Percentiles rank a stretch among this genome's conserved stretches.
Evolutionary conservation across 2,797 vertebrate genomes (phyloP).

Genomic region (Synaphobranchus kaupii): DNA sequence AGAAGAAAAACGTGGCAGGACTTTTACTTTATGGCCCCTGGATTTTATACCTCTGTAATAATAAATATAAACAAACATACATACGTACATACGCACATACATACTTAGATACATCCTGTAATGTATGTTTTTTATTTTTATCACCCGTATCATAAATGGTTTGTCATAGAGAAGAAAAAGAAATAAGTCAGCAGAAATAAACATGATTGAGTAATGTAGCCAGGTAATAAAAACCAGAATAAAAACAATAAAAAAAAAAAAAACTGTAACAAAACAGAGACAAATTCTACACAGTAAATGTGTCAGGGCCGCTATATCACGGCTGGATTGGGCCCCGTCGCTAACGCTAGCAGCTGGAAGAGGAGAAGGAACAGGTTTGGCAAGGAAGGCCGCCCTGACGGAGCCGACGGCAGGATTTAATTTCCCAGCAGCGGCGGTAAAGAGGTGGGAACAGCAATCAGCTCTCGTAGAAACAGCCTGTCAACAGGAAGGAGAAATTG

Average conservation of each 20-base stretch:
- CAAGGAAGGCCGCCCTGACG: neutral
- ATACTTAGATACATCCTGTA: too few species aligned
- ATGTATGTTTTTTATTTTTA: neutral
- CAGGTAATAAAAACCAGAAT: neutral
- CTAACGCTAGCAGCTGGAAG: neutral
- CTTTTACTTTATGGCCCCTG: too few species aligned
- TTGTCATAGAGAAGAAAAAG: neutral
- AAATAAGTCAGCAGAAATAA: neutral
- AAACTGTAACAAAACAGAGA: neutral
- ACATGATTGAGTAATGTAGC: neutral
- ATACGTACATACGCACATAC: too few species aligned
- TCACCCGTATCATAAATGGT: neutral
- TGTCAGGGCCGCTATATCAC: neutral
- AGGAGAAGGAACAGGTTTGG: neutral
- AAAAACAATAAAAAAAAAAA: neutral
- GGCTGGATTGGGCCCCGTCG: neutral
- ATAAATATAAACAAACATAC: too few species aligned
- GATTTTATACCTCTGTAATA: too few species aligned
- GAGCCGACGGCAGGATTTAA: constrained; percentile 23
- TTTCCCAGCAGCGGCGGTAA: neutral
- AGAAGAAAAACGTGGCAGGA: too few species aligned
- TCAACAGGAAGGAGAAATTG: neutral
- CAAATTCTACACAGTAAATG: neutral
- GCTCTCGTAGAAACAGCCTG: neutral
- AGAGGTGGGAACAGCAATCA: neutral